Evolutionary conservation across 2,888 invertebrate species (phyloP), one percentile per base, ranked within the genome.

Genomic region (Philaethria dido): DNA sequence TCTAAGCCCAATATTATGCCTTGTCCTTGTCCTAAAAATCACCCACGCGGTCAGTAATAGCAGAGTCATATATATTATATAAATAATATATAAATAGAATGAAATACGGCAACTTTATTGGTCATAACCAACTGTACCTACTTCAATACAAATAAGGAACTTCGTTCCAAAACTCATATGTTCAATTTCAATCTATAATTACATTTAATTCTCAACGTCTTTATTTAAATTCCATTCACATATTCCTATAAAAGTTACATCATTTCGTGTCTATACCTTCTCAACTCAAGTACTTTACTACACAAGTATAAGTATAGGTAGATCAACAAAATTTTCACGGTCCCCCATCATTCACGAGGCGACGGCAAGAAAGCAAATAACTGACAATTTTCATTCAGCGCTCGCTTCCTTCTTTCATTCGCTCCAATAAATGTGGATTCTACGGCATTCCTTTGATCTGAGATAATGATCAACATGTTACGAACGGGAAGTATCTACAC

Each of bases 381-480:
- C 69, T 62, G 68, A 71, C 77, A 78, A 77, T 82, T 80, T 82
- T 81, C 80, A 82, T 83, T 80, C 80, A 76, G 69, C 69, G 59
- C 55, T 66, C 62, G 42, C 25, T 60, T 33, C 60, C 60, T 60
- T 29, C 45, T 47, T 45, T 14, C 33, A 16, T 60, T 33, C 70
- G 63, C 70, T 66, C 61, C 61, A 66, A 64, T 69, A 61, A 62
- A 61, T 69, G 70, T 72, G 74, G 62, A 74, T 68, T 68, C 64
- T 59, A 61, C 64, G 64, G 70, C 64, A 69, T 78, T 74, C 71
- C 84, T 86, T 86, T 86, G 86, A 87, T 85, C 80, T 85, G 70
- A 76, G 77, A 77, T 72, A 74, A 75, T 73, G 72, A 72, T 74
- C 76, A 73, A 73, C 69, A 69, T 73, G 71, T 69, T 74, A 71